Evolutionary conservation across 2,797 vertebrate species (phyloP).

Genomic region (Premnoplex brunnescens): DNA sequence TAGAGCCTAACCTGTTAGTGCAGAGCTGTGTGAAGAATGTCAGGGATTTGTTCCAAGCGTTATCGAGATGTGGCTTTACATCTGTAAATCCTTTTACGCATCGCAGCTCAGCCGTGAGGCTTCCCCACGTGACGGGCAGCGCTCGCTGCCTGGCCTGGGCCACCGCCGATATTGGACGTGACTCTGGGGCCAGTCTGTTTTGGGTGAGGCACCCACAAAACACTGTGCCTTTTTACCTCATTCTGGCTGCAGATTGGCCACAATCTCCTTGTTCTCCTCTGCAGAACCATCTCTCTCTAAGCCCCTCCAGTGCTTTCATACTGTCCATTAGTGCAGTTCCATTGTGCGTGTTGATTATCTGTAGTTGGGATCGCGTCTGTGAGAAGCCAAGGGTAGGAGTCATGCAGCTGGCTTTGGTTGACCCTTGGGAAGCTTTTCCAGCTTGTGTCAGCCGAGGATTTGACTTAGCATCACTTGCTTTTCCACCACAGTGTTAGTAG

Average conservation of each 20-base stretch:
- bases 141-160: neutral
- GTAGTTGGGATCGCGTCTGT: neutral
- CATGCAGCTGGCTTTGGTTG: neutral
- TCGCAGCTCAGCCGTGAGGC: conserved; percentile 70
- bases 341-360: accelerated
- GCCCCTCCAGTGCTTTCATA: accelerated
- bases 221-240: accelerated
- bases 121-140: conserved; percentile 46
- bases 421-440: neutral
- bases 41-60: conserved; percentile 67
- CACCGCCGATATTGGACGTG: accelerated
- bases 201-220: neutral
- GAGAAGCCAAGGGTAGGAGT: neutral
- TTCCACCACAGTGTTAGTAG: neutral
- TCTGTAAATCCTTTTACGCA: conserved; percentile 74
- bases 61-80: conserved; percentile 70
- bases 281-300: accelerated
- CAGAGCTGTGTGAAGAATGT: conserved; percentile 71
- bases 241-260: neutral
- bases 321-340: accelerated
- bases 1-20: conserved; percentile 64
- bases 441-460: neutral
- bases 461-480: neutral
- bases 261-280: accelerated
- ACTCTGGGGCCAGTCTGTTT: neutral